Conservation (phyloP, 2,797 vertebrate genomes). For the Onychomys leucogaster region DNA sequence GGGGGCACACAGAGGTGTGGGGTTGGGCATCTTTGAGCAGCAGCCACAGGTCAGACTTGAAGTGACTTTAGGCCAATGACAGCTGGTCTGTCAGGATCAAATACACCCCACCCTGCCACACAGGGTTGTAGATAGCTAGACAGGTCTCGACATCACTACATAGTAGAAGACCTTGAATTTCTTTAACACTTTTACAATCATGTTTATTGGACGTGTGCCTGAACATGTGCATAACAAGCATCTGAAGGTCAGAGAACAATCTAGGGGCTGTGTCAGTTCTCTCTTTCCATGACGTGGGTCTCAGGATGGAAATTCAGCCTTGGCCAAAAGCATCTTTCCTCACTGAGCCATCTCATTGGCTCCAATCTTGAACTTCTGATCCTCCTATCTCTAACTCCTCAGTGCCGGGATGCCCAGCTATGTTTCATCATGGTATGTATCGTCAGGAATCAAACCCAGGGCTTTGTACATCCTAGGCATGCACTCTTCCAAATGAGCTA, state of each 20-base stretch:
- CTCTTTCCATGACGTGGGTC: not conserved
- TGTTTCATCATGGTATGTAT: no score
- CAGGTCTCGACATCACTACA: not conserved
- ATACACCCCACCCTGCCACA: accelerated
- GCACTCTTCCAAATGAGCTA: not conserved
- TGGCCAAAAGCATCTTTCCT: not conserved
- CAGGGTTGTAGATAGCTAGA: not conserved
- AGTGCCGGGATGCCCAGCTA: not conserved
- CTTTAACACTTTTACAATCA: not conserved
- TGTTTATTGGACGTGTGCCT: not conserved
- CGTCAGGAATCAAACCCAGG: not conserved
- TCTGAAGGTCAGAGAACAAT: not conserved
- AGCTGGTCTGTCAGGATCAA: not conserved
- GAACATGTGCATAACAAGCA: not conserved
- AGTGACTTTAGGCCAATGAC: not conserved
- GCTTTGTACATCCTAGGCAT: not conserved
- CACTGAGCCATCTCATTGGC: not conserved
- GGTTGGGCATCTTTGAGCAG: not conserved
- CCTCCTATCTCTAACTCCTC: not conserved
- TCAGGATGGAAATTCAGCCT: not conserved
- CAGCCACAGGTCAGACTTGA: not conserved
- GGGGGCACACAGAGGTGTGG: not conserved
- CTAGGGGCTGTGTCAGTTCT: not conserved
- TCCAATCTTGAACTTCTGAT: not conserved
- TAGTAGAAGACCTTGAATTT: not conserved